A percentile compares a stretch with the other conserved stretches of the same genome.
Conservation (phyloP, 2,113 vertebrate species). For the Gopherus flavomarginatus region DNA sequence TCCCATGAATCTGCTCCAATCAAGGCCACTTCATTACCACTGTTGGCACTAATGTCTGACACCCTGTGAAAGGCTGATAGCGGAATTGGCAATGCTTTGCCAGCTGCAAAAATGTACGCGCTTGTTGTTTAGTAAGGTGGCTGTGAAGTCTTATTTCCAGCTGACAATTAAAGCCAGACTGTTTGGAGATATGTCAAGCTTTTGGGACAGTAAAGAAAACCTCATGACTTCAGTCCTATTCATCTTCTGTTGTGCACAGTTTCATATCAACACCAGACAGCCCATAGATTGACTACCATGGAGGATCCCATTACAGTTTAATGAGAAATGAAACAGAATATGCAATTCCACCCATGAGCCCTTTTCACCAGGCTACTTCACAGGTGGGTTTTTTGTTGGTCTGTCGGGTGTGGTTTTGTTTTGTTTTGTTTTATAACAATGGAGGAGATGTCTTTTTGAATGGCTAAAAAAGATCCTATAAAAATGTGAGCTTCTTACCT, state of each 20-base stretch:
- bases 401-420: background rate
- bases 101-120: accelerated
- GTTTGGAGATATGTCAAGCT: background rate
- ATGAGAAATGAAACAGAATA: accelerated
- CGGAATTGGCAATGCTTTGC: accelerated
- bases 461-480: background rate
- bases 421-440: background rate
- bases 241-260: background rate
- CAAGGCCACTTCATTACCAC: background rate
- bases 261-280: no score
- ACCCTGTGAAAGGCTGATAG: accelerated
- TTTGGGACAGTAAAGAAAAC: background rate
- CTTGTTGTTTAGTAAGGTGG: background rate
- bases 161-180: background rate
- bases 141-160: background rate
- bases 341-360: no score
- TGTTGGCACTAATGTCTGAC: accelerated
- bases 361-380: background rate
- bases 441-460: background rate
- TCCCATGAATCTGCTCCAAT: accelerated
- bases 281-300: background rate
- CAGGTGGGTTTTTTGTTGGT: background rate
- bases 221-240: background rate
- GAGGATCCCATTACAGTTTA: background rate
- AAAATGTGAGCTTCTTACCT: background rate